These are phyloP conservation scores for Clarias batrachus DNA, from an alignment of 2,113 vertebrate species.

Conservation along the genomic window DNA sequence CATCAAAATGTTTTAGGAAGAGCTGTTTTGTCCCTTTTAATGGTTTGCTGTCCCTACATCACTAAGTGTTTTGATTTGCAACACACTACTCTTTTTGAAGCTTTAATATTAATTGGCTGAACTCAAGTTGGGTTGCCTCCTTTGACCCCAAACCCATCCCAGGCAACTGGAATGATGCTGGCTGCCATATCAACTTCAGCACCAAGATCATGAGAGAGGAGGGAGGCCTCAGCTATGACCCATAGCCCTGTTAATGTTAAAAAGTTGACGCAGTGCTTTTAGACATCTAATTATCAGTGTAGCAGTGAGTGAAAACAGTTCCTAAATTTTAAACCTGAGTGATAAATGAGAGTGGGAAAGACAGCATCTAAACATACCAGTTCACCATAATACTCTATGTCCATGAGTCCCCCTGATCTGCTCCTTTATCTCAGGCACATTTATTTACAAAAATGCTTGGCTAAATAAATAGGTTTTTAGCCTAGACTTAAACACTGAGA, in stretches of 20 bases:
- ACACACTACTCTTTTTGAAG: too few relatives aligned
- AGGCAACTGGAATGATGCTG: slow-evolving; percentile 93
- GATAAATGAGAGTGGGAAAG: too few relatives aligned
- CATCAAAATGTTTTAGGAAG: neutral
- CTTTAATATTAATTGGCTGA: too few relatives aligned
- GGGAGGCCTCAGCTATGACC: slow-evolving; percentile 77
- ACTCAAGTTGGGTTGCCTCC: slow-evolving; percentile 68
- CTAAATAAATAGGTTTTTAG: too few relatives aligned
- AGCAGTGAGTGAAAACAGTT: neutral
- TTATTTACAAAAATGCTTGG: too few relatives aligned
- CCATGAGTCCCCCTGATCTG: too few relatives aligned
- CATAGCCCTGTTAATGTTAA: slow-evolving; percentile 49
- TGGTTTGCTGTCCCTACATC: too few relatives aligned
- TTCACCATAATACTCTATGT: too few relatives aligned
- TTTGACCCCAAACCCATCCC: slow-evolving; percentile 93
- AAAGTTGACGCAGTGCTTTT: neutral
- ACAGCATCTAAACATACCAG: too few relatives aligned
- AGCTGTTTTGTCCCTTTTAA: neutral
- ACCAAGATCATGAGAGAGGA: slow-evolving; percentile 90
- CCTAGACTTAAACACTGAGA: too few relatives aligned
- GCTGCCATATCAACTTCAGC: slow-evolving; percentile 96
- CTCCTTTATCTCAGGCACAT: too few relatives aligned
- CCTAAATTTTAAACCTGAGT: neutral
- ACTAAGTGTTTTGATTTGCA: too few relatives aligned
- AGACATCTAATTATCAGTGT: neutral